Conservation (phyloP, 2,797 vertebrate genomes). For the Simalia tracyae region DNA sequence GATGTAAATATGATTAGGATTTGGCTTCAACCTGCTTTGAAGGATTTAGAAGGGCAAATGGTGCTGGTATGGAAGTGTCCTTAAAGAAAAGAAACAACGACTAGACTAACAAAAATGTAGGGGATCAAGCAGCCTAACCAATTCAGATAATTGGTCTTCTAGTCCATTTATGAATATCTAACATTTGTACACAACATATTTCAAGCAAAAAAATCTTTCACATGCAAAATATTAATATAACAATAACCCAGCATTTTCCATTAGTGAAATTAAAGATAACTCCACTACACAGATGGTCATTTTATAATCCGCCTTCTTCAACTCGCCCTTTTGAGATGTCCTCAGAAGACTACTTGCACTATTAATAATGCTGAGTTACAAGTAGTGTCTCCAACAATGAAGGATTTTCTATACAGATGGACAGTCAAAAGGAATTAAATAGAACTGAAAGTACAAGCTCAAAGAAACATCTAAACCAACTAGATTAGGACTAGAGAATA, state of each 20-base stretch:
- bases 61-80: no score
- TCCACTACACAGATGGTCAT: neutral
- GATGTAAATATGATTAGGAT: neutral
- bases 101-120: neutral
- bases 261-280: neutral
- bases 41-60: neutral
- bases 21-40: neutral
- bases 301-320: neutral
- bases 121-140: neutral
- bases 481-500: neutral
- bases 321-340: neutral
- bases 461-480: neutral
- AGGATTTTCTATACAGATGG: no score
- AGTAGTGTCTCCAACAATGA: neutral
- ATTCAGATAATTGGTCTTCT: neutral
- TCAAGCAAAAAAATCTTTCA: neutral
- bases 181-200: neutral
- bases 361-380: neutral
- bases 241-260: neutral
- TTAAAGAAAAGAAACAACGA: neutral
- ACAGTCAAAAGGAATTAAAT: neutral
- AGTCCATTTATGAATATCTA: neutral
- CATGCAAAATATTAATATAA: neutral
- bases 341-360: neutral
- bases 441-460: neutral